Base-by-base conservation (phyloP, 1,140 invertebrate species). In the Stratiolaelaps scimitus region DNA sequence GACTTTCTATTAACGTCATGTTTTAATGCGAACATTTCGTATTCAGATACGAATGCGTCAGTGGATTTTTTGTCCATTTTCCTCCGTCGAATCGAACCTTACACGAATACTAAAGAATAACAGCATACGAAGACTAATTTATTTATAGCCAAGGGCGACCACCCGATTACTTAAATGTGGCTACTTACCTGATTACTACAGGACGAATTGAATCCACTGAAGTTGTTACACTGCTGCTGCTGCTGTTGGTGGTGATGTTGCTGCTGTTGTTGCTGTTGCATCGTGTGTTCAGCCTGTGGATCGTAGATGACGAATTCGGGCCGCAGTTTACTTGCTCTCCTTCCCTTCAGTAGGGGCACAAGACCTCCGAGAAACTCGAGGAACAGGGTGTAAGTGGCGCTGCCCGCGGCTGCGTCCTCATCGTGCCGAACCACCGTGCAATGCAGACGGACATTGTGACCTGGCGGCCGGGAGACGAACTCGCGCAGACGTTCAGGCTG, bases 241-340 rank as follows among this genome's bases (percentile, higher is more conserved):
- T 53, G 30, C 45, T 56, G 23, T n/a, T 53, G 26, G 47, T 47
- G 64, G n/a, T n/a, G n/a, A 26, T 15, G 29, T 67, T 15, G 20
- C 23, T n/a, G 30, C 43, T 30, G 65, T 44, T 53, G 30, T 46
- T 56, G 23, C 7, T 53, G 26, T 64, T 47, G 64, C 65, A 34
- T 65, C 60, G 34, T 7, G n/a, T 68, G 69, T 72, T 44, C 67
- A 81, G 80, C 79, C 60, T 87, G 88, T 0, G 93, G 93, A 78
- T 98, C 89, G 73, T 89, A 97, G 71, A 98, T 98, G 34, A 98
- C 88, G 77, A 98, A 98, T 75, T 98, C 94, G 0, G 95, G 94
- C 56, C 92, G 81, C 60, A 98, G 88, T 79, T 97, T 97, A 73
- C 91, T 95, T 5, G 89, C 94, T 65, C 92, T 78, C 72, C 94